These are phyloP conservation scores for Agelastica alni DNA, from an alignment of 2,888 invertebrate genomes.

Conservation along the genomic window DNA sequence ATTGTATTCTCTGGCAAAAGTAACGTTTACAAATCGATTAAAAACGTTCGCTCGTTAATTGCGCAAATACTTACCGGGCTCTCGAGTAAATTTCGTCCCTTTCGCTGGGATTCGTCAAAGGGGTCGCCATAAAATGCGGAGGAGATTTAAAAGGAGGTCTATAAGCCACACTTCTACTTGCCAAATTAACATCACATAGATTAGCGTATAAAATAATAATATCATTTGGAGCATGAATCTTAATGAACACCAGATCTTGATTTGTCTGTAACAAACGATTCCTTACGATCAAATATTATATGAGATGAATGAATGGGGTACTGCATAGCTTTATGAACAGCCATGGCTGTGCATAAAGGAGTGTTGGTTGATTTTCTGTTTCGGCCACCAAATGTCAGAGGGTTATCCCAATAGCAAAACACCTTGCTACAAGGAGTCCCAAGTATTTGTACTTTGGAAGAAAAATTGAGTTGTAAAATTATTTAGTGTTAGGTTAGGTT, in stretches of 20 bases:
- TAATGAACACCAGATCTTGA: constrained; percentile 44
- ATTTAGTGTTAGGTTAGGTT: too few species aligned
- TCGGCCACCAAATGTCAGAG: too few species aligned
- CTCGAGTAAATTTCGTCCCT: constrained; percentile 36
- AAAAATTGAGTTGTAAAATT: too few species aligned
- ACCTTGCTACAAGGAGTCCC: too few species aligned
- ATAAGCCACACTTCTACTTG: constrained; percentile 36
- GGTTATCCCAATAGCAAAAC: too few species aligned
- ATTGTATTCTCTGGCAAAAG: background rate
- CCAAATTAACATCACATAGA: constrained; percentile 41
- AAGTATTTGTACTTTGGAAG: too few species aligned
- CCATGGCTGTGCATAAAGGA: too few species aligned
- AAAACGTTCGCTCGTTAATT: background rate
- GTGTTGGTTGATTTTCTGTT: too few species aligned
- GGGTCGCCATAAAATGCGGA: constrained; percentile 40
- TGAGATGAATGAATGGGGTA: too few species aligned
- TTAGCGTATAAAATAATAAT: constrained; percentile 40
- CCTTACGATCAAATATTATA: too few species aligned
- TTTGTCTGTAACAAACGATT: constrained; percentile 38
- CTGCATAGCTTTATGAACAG: too few species aligned
- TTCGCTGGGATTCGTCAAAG: constrained; percentile 37
- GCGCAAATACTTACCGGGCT: constrained; percentile 44
- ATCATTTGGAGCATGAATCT: constrained; percentile 46
- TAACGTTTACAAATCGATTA: too few species aligned
- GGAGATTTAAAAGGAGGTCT: constrained; percentile 31